These are phyloP conservation scores for Otus sunia DNA, from an alignment of 2,113 vertebrate species.

Conservation along the genomic window DNA sequence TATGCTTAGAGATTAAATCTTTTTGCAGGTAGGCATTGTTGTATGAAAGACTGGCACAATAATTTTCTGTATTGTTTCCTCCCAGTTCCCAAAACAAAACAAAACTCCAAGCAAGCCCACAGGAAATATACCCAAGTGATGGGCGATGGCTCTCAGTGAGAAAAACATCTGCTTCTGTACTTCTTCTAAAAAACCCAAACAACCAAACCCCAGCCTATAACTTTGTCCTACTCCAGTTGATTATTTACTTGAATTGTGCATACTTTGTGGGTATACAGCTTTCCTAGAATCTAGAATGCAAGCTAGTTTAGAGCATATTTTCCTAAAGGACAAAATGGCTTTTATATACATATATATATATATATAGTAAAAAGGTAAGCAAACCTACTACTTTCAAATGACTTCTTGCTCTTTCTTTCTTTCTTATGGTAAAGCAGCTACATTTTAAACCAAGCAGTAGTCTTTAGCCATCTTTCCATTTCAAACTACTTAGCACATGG, in stretches of 20 bases:
- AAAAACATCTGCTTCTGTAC: background rate
- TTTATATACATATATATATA: background rate
- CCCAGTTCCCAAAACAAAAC: background rate
- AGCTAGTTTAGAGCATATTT: background rate
- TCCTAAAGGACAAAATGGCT: background rate
- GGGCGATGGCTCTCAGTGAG: background rate
- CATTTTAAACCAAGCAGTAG: background rate
- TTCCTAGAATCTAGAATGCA: background rate
- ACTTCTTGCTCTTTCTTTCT: background rate
- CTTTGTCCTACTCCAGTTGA: background rate
- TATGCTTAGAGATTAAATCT: background rate
- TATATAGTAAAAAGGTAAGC: background rate
- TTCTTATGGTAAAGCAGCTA: background rate
- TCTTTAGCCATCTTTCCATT: background rate
- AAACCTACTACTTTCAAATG: background rate
- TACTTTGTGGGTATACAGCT: background rate
- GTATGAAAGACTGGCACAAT: background rate
- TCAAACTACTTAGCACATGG: background rate
- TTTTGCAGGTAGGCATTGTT: background rate
- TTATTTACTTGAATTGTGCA: background rate
- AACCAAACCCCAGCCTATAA: background rate
- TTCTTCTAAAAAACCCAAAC: background rate
- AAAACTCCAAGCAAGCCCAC: background rate
- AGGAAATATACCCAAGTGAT: background rate
- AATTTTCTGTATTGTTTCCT: background rate